Evolutionary conservation across 2,888 invertebrate genomes (phyloP), one percentile per base, ranked within the genome.

Genomic region (Endomychus coccineus): DNA sequence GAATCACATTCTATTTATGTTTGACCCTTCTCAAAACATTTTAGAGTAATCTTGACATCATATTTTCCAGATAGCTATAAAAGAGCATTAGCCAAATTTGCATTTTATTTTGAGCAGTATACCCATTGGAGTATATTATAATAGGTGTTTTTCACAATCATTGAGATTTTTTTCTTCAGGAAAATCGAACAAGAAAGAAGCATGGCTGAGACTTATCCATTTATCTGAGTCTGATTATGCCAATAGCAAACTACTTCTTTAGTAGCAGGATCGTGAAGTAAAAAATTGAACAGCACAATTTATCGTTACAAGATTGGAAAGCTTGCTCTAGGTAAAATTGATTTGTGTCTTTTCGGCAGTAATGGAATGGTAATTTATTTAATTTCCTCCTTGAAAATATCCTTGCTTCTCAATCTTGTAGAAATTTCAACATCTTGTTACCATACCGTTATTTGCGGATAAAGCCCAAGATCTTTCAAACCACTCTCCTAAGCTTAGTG

Each of bases 341-440:
- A 15, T 39, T 29, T 17, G 42, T 35, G 14, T 42, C 29, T 23
- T 39, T 36, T 22, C 39, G 13, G 23, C 39, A 36, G 21, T 36
- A 40, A 33, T 39, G 39, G 13, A 34, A 42, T 22, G 34, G 42
- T 5, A 42, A 23, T 23, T 42, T 38, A 34, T 41, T 36, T 16
- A 34, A 29, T 14, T 29, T 34, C 15, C 22, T 19, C 13, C 9
- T 27, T 27, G 12, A 27, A 27, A 27, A 27, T 11, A 13, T 27
- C 27, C 27, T 27, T 15, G 27, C 13, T 12, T 27, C 3, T 27
- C 13, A 15, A 15, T 27, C 27, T 27, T 13, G 13, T 27, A 27
- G 27, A 27, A 27, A 27, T 15, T 12, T 15, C 12, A 12, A 27
- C 27, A 13, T 27, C 27, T 27, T 27, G 12, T 15, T 7, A 27